phyloP scores from a whole-genome alignment of 2,113 vertebrate genomes.

The Corythornis madagascariensis region DNA sequence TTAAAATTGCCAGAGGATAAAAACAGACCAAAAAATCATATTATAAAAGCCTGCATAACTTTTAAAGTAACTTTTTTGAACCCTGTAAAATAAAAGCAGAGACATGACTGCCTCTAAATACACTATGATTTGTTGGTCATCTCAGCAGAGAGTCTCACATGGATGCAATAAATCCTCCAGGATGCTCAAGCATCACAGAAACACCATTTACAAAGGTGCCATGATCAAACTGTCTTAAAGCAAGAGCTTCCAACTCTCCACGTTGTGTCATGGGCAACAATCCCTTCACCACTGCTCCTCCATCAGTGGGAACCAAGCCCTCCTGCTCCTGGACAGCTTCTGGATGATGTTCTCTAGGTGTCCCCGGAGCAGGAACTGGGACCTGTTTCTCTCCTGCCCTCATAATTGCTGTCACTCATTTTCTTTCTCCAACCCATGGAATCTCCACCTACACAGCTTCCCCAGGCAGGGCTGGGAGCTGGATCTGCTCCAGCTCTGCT shows the following conservation, averaged over 20 bases:
- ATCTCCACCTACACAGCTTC: background rate
- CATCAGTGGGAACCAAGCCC: background rate
- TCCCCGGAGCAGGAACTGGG: fast-evolving
- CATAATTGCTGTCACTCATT: background rate
- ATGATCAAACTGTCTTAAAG: background rate
- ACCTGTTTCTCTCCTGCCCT: fast-evolving
- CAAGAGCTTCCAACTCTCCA: background rate
- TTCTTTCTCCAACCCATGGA: background rate
- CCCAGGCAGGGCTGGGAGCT: background rate
- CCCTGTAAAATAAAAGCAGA: background rate
- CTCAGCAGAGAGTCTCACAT: background rate
- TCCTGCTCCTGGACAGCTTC: background rate
- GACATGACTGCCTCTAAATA: background rate
- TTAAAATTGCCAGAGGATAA: background rate
- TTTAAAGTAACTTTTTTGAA: background rate
- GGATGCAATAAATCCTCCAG: background rate
- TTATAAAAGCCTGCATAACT: background rate
- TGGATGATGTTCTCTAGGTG: background rate
- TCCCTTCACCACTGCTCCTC: background rate
- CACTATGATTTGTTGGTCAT: background rate
- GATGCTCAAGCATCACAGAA: background rate
- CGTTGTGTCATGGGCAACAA: fast-evolving
- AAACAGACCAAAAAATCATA: background rate
- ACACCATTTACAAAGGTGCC: background rate
- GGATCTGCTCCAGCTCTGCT: background rate